Percentiles rank a stretch among this genome's conserved stretches.
Evolutionary conservation across 1,140 invertebrate species (phyloP).

Genomic region (Ridgeia piscesae): DNA sequence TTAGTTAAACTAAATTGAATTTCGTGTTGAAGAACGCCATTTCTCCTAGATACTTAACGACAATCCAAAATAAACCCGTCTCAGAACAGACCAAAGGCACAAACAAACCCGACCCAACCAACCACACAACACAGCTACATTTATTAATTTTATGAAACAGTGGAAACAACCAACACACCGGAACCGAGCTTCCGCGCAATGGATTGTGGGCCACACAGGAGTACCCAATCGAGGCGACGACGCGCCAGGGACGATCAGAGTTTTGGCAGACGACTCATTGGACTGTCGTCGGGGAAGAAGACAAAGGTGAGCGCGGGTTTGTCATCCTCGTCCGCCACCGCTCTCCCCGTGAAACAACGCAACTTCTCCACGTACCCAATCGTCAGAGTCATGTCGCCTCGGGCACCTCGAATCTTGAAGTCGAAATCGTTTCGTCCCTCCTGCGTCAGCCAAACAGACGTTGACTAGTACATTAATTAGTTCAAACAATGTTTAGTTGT

Average conservation of each 20-base stretch:
- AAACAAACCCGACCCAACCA: neutral
- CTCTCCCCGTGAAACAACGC: slow-evolving; percentile 28
- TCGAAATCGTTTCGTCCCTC: slow-evolving; percentile 31
- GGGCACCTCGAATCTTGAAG: slow-evolving; percentile 31
- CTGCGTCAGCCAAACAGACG: neutral
- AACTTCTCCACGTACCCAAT: slow-evolving; percentile 28
- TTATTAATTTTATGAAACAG: too few relatives aligned
- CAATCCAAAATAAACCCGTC: too few relatives aligned
- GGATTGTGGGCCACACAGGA: neutral
- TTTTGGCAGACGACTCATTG: slow-evolving; percentile 28
- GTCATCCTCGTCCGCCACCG: slow-evolving; percentile 31
- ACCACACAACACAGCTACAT: neutral
- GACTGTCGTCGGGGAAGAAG: slow-evolving; percentile 30
- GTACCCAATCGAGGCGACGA: neutral
- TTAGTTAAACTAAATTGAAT: too few relatives aligned
- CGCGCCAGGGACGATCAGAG: slow-evolving; percentile 2
- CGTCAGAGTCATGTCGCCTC: slow-evolving; percentile 33
- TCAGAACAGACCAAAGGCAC: too few relatives aligned
- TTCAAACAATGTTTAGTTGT: too few relatives aligned
- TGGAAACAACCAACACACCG: neutral
- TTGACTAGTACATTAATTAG: too few relatives aligned
- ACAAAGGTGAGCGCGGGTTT: slow-evolving; percentile 29
- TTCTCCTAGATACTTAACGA: too few relatives aligned
- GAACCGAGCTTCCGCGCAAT: neutral
- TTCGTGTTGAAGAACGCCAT: too few relatives aligned